phyloP scores from a whole-genome alignment of 1,140 invertebrate genomes.

The Scaptodrosophila lebanonensis region DNA sequence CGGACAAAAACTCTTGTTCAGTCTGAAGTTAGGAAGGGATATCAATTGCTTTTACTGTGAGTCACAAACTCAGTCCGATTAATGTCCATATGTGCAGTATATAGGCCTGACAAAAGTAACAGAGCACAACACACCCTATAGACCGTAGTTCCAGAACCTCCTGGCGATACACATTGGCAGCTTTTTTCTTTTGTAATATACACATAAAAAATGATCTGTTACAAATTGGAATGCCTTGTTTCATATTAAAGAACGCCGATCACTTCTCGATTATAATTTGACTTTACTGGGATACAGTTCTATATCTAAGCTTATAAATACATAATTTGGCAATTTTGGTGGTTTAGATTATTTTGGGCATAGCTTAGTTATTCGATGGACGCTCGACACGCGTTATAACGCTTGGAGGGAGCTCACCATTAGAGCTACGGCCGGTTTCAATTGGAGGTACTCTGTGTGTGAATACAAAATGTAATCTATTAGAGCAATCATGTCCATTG shows the following conservation, averaged over 20 bases:
- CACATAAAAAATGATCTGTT: neutral
- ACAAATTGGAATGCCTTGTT: constrained; percentile 2
- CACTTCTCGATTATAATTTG: neutral
- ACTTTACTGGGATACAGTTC: constrained; percentile 38
- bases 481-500: neutral
- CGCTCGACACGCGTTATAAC: constrained; percentile 76
- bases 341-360: constrained; percentile 12
- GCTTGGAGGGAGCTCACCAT: constrained; percentile 66
- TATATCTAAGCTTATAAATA: constrained; percentile 37
- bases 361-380: constrained; percentile 74
- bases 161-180: no score
- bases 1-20: no score
- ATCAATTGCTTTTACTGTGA: no score
- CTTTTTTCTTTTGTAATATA: no score
- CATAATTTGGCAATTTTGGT: constrained; percentile 55
- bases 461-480: neutral
- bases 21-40: no score
- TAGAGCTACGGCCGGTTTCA: constrained; percentile 54
- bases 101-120: no score
- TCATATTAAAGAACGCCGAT: no score
- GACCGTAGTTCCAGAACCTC: no score
- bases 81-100: no score
- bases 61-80: no score
- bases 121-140: no score
- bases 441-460: constrained; percentile 61